Evolutionary conservation across 1,140 invertebrate species (phyloP), one percentile per base, ranked within the genome.

Genomic region (Batillaria attramentaria): DNA sequence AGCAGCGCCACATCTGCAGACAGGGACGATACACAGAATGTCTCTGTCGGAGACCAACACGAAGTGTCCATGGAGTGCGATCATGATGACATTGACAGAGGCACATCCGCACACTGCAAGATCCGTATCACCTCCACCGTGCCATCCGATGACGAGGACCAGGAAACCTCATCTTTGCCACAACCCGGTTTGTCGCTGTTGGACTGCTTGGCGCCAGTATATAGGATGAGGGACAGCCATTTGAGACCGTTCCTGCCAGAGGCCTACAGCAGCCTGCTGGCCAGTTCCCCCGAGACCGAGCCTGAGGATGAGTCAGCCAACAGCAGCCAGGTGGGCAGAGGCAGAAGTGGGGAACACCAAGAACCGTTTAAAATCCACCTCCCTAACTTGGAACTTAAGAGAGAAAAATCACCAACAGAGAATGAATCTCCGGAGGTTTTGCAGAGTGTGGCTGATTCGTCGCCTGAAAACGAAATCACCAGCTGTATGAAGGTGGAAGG

Each of bases 231-330:
- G n/a, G n/a, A n/a, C n/a, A n/a, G n/a, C n/a, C n/a, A n/a, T n/a
- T n/a, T 28, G 57, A 62, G 33, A 24, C 24, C 24, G 1, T 62
- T 31, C 50, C 60, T 57, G 33, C 24, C 46, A 8, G 72, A 42
- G n/a, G 18, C 39, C 18, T 60, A 33, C 46, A 57, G 24, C 72
- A 18, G 24, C 54, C 41, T 46, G 16, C 24, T 54, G 18, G 20
- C 62, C 54, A 75, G 73, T 39, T 75, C 73, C 35, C 73, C 73
- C n/a, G 73, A 75, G 28, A 75, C 57, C 6, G 73, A 75, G 24
- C 20, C 50, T 1, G 72, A 74, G 46, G 35, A 65, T 41, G 10
- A 13, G 41, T 31, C 37, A 70, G 68, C 35, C 5, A 46, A n/a
- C n/a, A 10, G 39, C 68, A 70, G 8, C 28, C 41, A 70, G 10